These are phyloP conservation scores for Acromyrmex charruanus DNA, from an alignment of 1,140 invertebrate genomes.

Conservation along the genomic window DNA sequence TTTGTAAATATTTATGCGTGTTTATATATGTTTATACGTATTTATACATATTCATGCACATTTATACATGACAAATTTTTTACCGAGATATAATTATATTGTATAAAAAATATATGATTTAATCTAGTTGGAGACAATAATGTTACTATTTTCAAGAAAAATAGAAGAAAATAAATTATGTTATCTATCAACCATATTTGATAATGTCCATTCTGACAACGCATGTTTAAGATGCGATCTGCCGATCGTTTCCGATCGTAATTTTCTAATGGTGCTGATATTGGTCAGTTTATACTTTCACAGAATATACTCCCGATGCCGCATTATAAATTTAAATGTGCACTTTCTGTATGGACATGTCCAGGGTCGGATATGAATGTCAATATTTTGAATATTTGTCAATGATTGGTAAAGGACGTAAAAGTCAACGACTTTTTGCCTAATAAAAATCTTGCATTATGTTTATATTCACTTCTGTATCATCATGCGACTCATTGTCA, in stretches of 20 bases:
- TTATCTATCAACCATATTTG: neutral
- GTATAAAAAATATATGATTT: neutral
- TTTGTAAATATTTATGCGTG: too few relatives aligned
- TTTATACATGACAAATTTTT: too few relatives aligned
- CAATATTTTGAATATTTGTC: neutral
- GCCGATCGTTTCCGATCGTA: constrained; percentile 19
- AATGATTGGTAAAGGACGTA: neutral
- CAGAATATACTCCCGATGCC: neutral
- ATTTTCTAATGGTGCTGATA: constrained; percentile 69
- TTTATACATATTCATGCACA: too few relatives aligned
- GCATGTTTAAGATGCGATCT: constrained; percentile 44
- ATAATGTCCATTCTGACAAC: constrained; percentile 29
- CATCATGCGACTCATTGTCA: neutral
- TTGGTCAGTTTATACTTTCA: neutral
- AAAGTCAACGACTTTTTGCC: neutral
- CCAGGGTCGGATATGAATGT: neutral
- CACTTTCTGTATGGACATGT: constrained; percentile 1
- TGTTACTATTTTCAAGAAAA: neutral
- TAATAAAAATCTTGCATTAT: neutral
- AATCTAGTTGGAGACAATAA: constrained; percentile 10
- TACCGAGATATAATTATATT: too few relatives aligned
- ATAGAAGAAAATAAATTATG: neutral
- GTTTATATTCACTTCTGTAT: neutral
- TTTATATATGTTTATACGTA: too few relatives aligned
- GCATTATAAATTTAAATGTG: constrained; percentile 49